Evolutionary conservation across 2,888 invertebrate genomes (phyloP), one percentile per base, ranked within the genome.

Genomic region (Pedicia rivosa): DNA sequence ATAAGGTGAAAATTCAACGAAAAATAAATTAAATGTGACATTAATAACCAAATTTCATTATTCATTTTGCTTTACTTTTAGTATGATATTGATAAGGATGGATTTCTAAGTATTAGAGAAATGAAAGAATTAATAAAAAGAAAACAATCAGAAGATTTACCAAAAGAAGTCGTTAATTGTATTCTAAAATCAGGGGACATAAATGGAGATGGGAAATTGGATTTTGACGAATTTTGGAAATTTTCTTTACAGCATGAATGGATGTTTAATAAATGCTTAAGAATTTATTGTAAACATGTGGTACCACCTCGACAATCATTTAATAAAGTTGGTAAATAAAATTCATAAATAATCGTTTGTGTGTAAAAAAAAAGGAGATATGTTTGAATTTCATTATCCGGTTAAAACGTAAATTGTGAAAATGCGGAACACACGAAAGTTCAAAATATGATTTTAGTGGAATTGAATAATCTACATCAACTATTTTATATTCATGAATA

Each of bases 41-140:
- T n/a, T n/a, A n/a, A n/a, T n/a, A n/a, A n/a, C n/a, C n/a, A n/a
- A n/a, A n/a, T n/a, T n/a, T n/a, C n/a, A n/a, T n/a, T 24, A 24
- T 10, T 10, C 8, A 3, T 25, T 24, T 25, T 12, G 35, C 9
- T 28, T 13, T 6, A n/a, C 10, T 47, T 65, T 10, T 61, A 79
- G 73, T 80, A 79, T 48, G 83, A 83, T 52, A 64, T 57, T 32
- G 75, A 83, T 52, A 64, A 67, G 40, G 79, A 81, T 59, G 81
- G 80, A 1, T 65, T 59, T 43, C 74, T 83, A 48, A 74, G 74
- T 3, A 66, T 74, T 50, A 60, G 65, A 15, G 81, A 83, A 50
- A 62, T 83, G 8, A 59, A 61, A 42, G 43, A 44, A 3, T 50
- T 62, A 5, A 57, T 62, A 32, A 47, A 49, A 35, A 45, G 50